Percentiles rank a stretch among this genome's conserved stretches.
phyloP scores from a whole-genome alignment of 2,797 vertebrate species.

The Hippocampus kuda region DNA sequence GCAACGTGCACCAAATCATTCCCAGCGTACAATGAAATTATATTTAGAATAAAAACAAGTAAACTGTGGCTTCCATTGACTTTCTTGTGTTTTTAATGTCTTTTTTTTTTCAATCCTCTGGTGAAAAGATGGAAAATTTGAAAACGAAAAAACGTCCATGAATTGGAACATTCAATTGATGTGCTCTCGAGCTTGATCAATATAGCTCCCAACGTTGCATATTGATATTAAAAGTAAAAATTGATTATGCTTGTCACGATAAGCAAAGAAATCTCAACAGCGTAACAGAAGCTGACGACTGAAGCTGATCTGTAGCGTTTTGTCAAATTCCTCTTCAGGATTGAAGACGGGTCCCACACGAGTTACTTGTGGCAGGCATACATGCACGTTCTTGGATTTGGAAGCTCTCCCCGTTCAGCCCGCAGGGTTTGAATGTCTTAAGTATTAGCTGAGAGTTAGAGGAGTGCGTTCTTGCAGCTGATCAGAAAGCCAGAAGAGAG shows the following conservation, averaged over 20 bases:
- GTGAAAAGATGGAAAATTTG: constrained; percentile 3
- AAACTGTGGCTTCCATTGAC: constrained; percentile 66
- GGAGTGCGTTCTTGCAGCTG: constrained; percentile 64
- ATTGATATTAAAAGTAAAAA: constrained; percentile 67
- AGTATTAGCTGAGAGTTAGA: constrained; percentile 70
- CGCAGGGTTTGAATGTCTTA: constrained; percentile 64
- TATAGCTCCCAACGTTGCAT: constrained; percentile 68
- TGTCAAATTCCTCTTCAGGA: constrained; percentile 58
- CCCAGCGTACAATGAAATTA: constrained; percentile 28
- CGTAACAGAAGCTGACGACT: constrained; percentile 52
- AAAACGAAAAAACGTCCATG: background rate
- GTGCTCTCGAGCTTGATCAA: constrained; percentile 10
- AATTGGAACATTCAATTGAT: constrained; percentile 5
- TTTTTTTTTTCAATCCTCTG: constrained; percentile 9
- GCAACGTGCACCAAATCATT: constrained; percentile 47
- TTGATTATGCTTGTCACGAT: constrained; percentile 66
- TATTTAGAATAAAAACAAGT: constrained; percentile 23
- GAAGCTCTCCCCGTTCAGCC: constrained; percentile 61
- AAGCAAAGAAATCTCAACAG: constrained; percentile 63
- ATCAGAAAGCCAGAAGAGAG: constrained; percentile 69
- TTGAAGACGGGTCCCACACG: constrained; percentile 64
- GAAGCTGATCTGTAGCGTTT: constrained; percentile 45
- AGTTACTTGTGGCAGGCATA: constrained; percentile 75
- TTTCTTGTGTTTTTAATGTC: constrained; percentile 43
- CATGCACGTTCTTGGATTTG: constrained; percentile 70